These are phyloP conservation scores for Cricetomys ansorgei DNA, from an alignment of 2,113 vertebrate species.

Conservation along the genomic window DNA sequence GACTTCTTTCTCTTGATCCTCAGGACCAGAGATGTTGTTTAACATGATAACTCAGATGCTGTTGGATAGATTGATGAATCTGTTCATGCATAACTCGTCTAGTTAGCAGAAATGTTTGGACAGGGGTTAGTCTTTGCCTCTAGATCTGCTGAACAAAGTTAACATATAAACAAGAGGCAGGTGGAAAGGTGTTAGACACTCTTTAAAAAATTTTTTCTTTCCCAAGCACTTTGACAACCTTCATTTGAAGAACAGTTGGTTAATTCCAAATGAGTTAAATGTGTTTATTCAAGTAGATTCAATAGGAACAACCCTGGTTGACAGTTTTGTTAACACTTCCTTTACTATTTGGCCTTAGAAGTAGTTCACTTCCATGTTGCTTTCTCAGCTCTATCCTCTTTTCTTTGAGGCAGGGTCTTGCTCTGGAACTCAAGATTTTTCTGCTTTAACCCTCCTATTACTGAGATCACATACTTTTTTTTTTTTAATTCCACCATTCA, in stretches of 20 bases:
- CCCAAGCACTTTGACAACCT: neutral
- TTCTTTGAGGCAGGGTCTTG: neutral
- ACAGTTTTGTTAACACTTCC: neutral
- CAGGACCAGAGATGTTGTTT: neutral
- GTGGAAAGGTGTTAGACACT: neutral
- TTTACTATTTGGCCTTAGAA: neutral
- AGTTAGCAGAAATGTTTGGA: constrained; percentile 36
- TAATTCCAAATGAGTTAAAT: constrained; percentile 44
- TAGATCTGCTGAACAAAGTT: constrained; percentile 42
- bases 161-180: constrained; percentile 33
- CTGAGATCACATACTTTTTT: neutral
- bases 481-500: neutral
- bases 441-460: neutral
- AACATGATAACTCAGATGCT: neutral
- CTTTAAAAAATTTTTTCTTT: neutral
- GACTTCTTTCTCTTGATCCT: neutral
- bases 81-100: neutral
- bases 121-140: constrained; percentile 32
- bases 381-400: neutral
- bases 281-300: constrained; percentile 40
- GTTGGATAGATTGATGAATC: neutral
- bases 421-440: neutral
- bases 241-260: neutral
- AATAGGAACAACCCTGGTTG: neutral
- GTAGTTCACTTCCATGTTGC: neutral